phyloP scores from a whole-genome alignment of 2,797 vertebrate genomes.

The Phoebastria nigripes region DNA sequence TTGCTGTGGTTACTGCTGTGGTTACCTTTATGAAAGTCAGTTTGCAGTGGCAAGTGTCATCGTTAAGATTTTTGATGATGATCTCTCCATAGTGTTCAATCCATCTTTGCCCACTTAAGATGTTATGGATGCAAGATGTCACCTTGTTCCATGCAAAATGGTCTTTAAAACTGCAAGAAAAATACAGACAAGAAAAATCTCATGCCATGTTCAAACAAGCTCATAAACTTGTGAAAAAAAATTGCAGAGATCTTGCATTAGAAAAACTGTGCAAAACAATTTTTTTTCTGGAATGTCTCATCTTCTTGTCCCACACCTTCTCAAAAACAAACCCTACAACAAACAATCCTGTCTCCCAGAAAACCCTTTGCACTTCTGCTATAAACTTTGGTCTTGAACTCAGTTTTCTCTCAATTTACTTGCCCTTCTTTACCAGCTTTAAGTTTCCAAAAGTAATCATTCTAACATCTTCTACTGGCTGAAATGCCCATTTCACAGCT shows the following conservation, averaged over 20 bases:
- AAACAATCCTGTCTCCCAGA: neutral
- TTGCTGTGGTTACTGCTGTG: neutral
- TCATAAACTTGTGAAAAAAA: neutral
- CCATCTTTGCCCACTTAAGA: slow-evolving; percentile 96
- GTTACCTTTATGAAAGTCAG: slow-evolving; percentile 94
- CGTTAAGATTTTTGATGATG: slow-evolving; percentile 87
- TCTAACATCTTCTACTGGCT: neutral
- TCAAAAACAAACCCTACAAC: neutral
- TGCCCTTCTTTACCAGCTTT: neutral
- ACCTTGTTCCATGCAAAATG: slow-evolving; percentile 99
- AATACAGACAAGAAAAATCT: neutral
- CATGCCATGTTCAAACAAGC: neutral
- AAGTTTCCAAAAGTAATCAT: neutral
- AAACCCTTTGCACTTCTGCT: neutral
- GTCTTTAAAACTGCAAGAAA: slow-evolving; percentile 83
- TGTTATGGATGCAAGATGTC: slow-evolving; percentile 97
- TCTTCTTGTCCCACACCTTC: neutral
- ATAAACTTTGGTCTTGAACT: neutral
- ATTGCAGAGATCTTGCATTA: neutral
- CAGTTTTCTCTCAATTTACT: neutral
- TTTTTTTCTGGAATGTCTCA: neutral
- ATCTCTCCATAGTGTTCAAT: slow-evolving; percentile 99
- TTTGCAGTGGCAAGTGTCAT: slow-evolving; percentile 90
- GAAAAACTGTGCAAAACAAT: neutral
- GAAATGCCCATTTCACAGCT: neutral